A percentile compares a stretch with the other conserved stretches of the same genome.
Evolutionary conservation across 2,888 invertebrate species (phyloP).

Genomic region (Drosophila ezoana): DNA sequence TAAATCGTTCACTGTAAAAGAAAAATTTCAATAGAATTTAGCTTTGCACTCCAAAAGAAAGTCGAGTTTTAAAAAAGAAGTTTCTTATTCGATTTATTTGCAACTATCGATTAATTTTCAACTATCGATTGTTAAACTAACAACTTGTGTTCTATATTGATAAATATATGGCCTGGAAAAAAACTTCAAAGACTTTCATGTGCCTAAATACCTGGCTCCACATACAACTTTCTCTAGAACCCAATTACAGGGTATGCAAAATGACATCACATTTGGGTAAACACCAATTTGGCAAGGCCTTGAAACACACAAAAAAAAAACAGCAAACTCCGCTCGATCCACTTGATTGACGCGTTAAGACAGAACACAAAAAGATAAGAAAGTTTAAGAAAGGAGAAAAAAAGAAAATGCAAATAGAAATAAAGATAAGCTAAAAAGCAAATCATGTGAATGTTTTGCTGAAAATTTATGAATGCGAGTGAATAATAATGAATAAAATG

Average conservation of each 20-base stretch:
- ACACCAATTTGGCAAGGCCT: constrained; percentile 37
- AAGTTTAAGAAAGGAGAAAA: constrained; percentile 37
- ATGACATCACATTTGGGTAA: constrained; percentile 5
- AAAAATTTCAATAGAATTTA: too few species aligned
- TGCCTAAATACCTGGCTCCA: neutral
- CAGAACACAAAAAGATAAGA: constrained; percentile 5
- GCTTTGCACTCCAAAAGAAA: too few species aligned
- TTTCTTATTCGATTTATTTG: neutral
- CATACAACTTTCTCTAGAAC: neutral
- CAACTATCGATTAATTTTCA: neutral
- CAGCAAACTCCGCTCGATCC: constrained; percentile 1
- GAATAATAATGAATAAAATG: constrained; percentile 7
- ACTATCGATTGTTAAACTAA: neutral
- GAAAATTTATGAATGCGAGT: neutral
- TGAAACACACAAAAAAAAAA: neutral
- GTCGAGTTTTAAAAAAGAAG: too few species aligned
- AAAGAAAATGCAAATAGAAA: constrained; percentile 26
- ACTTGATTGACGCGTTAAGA: constrained; percentile 39
- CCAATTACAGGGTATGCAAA: constrained; percentile 25
- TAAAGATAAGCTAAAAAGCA: constrained; percentile 27
- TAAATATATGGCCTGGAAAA: too few species aligned
- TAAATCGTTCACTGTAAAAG: too few species aligned
- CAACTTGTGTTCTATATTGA: too few species aligned
- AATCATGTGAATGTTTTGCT: constrained; percentile 30
- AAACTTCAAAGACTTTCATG: too few species aligned